Evolutionary conservation across 2,797 vertebrate genomes (phyloP).

Genomic region (Xenopus petersii): DNA sequence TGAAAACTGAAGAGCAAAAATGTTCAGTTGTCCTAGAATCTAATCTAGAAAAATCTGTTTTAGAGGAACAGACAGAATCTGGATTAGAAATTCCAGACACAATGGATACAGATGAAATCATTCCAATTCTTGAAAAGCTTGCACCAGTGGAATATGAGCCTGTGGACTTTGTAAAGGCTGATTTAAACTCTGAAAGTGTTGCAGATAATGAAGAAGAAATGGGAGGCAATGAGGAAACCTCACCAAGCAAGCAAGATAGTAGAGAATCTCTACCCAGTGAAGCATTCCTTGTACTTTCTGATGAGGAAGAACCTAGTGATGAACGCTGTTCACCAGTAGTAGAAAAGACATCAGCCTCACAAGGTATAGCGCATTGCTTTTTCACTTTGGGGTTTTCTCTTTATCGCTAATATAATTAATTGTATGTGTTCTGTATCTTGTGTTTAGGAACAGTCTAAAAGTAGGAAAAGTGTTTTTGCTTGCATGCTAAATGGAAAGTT

Average conservation of each 20-base stretch:
- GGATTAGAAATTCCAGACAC: slow-evolving; percentile 54
- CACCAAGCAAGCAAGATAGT: slow-evolving; percentile 72
- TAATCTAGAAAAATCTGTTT: slow-evolving; percentile 48
- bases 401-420: no score
- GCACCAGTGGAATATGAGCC: slow-evolving; percentile 69
- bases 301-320: slow-evolving; percentile 79
- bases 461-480: no score
- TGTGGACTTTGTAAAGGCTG: slow-evolving; percentile 65
- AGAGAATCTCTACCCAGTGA: slow-evolving; percentile 78
- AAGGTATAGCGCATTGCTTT: slow-evolving; percentile 55
- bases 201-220: slow-evolving; percentile 63
- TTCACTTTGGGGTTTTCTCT: not conserved
- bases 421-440: no score
- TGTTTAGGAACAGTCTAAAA: no score
- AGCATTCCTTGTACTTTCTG: slow-evolving; percentile 81
- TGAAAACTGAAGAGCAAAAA: slow-evolving; percentile 51
- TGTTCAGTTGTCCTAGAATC: slow-evolving; percentile 53
- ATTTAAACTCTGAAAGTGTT: slow-evolving; percentile 60
- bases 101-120: slow-evolving; percentile 77
- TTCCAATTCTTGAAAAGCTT: slow-evolving; percentile 78
- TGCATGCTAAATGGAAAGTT: no score
- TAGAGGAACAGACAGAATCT: slow-evolving; percentile 51
- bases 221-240: slow-evolving; percentile 59
- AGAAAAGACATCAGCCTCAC: slow-evolving; percentile 49
- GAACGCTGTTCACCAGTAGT: slow-evolving; percentile 25